Conservation (phyloP, 2,113 vertebrate species). For the Serilophus lunatus region DNA sequence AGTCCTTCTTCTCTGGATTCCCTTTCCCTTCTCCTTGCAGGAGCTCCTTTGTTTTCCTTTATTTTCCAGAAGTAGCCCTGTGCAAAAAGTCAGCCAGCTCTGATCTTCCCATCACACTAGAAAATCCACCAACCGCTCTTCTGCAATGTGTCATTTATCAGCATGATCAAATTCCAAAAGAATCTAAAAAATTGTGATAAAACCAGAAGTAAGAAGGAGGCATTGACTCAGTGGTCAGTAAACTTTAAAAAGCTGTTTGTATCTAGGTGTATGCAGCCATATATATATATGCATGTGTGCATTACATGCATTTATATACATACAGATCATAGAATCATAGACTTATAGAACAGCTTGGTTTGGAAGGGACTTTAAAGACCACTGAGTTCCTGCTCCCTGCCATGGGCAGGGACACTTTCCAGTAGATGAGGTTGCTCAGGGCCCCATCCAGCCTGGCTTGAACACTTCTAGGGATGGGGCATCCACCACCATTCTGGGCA, state of each 20-base stretch:
- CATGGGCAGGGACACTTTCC: background rate
- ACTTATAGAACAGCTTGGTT: background rate
- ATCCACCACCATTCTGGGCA: background rate
- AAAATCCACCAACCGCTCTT: background rate
- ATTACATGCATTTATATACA: background rate
- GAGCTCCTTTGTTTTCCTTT: background rate
- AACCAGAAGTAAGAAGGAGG: background rate
- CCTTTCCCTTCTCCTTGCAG: background rate
- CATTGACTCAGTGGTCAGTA: background rate
- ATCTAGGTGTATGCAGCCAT: background rate
- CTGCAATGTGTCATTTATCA: background rate
- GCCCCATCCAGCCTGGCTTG: background rate
- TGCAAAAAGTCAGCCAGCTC: background rate
- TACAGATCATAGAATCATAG: background rate
- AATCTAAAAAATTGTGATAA: background rate
- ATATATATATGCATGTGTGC: background rate
- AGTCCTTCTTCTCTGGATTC: background rate
- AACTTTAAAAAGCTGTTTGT: background rate
- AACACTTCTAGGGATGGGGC: background rate
- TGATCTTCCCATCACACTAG: fast-evolving
- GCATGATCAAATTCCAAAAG: background rate
- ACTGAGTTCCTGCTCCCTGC: background rate
- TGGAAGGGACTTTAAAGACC: background rate
- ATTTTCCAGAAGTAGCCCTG: background rate
- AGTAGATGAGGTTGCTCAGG: background rate